Evolutionary conservation across 2,797 vertebrate species (phyloP).

Genomic region (Enteromius treurensis): DNA sequence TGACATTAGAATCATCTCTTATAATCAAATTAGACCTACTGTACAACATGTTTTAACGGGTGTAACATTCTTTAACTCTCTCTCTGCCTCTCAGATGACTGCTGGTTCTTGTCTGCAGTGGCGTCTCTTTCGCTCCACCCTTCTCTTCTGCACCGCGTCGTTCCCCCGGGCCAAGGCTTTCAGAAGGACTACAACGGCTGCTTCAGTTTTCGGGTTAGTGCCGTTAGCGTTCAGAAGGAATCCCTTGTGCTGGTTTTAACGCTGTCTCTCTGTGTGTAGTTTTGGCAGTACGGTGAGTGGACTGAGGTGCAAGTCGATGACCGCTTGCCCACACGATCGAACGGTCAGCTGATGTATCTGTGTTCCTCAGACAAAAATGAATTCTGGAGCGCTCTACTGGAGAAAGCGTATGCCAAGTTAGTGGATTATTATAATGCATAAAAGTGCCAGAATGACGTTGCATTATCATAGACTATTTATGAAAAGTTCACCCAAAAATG

Average conservation of each 20-base stretch:
- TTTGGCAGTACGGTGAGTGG: slow-evolving; percentile 84
- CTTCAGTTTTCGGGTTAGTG: slow-evolving; percentile 78
- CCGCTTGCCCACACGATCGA: slow-evolving; percentile 69
- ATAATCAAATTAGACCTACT: no score
- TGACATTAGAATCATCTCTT: not conserved
- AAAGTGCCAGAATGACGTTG: not conserved
- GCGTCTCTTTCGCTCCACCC: slow-evolving; percentile 73
- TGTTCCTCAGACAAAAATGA: slow-evolving; percentile 70
- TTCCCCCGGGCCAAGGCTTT: slow-evolving; percentile 75
- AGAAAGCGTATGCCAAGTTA: slow-evolving; percentile 85
- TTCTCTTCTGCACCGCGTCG: slow-evolving; percentile 73
- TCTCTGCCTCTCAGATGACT: slow-evolving; percentile 71
- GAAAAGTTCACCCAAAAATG: not conserved
- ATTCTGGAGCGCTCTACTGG: slow-evolving; percentile 83
- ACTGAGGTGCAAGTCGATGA: slow-evolving; percentile 77
- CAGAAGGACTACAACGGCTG: slow-evolving; percentile 71
- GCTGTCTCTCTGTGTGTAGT: slow-evolving; percentile 64
- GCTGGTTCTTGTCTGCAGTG: slow-evolving; percentile 81
- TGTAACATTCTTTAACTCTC: slow-evolving; percentile 1
- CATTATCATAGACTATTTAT: not conserved
- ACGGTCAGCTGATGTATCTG: slow-evolving; percentile 72
- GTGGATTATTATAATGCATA: not conserved
- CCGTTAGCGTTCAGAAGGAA: not conserved
- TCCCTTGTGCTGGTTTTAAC: not conserved
- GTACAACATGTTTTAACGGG: not conserved